Conservation (phyloP, 1,140 invertebrate genomes). For the Heliconius melpomene region DNA sequence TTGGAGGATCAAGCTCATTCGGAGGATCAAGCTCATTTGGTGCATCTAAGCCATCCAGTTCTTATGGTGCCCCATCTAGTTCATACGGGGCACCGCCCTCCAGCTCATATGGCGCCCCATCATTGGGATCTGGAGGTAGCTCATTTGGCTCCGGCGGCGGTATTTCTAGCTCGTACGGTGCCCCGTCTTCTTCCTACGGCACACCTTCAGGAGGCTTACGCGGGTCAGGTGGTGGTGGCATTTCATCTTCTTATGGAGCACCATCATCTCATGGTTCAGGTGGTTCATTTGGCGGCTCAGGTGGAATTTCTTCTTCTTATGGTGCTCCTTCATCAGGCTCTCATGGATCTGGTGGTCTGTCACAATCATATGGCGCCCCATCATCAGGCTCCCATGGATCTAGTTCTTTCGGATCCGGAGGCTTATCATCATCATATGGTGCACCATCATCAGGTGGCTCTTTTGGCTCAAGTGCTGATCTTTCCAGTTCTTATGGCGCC, state of each 20-base stretch:
- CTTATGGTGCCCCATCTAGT: conserved; percentile 60
- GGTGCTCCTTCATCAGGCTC: conserved; percentile 51
- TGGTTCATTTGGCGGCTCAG: conserved; percentile 55
- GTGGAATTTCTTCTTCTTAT: conserved; percentile 51
- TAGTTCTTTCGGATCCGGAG: conserved; percentile 46
- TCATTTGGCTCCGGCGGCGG: conserved; percentile 54
- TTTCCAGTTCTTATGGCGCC: conserved; percentile 42
- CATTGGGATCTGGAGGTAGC: conserved; percentile 29
- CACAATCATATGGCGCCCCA: conserved; percentile 59
- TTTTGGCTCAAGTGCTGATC: conserved; percentile 14
- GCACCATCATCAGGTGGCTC: conserved; percentile 48
- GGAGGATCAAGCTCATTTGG: conserved; percentile 47
- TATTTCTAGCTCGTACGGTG: conserved; percentile 55
- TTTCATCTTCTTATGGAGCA: conserved; percentile 57
- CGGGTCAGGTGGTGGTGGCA: conserved; percentile 38
- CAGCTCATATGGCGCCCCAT: conserved; percentile 58
- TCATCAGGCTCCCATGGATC: conserved; percentile 28
- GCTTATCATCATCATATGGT: conserved; percentile 53
- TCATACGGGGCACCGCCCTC: conserved; percentile 64
- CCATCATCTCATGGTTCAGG: conserved; percentile 46
- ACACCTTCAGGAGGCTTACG: conserved; percentile 41
- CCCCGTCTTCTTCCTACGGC: conserved; percentile 56
- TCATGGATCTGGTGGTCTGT: conserved; percentile 54
- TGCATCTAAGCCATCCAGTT: conserved; percentile 64
- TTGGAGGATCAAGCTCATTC: conserved; percentile 39